Base-by-base conservation (phyloP, 2,797 vertebrate species). In the Cirrhinus mrigala region DNA sequence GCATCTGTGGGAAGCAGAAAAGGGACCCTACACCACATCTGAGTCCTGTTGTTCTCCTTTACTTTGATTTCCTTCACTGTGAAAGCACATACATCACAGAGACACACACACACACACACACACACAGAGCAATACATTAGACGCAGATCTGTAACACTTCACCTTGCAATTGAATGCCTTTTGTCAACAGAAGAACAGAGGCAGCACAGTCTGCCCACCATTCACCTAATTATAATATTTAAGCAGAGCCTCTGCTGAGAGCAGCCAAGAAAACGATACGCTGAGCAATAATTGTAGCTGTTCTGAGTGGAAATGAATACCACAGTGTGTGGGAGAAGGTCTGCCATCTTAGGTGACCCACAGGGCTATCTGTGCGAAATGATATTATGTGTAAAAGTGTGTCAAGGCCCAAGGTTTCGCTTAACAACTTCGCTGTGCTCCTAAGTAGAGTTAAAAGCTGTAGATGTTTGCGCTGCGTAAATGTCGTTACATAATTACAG, bases 41-140 rank as follows among this genome's bases (percentile, higher is more conserved):
- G 48, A n/a, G 92, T 94, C 85, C 92, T 89, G 71, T 92, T 94
- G 83, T 94, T 94, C 89, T 96, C 96, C 3, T 24, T 77, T 82
- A 94, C 94, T 46, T 87, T 81, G 56, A 95, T 81, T 71, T 96
- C 94, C 92, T 92, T 74, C 68, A 95, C 96, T 97, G 93, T 37
- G 90, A 92, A 85, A 75, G 75, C 74, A 62, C 81, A 71, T 46
- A 86, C 60, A 88, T 64, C 64, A 78, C 48, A 68, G 52, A 84
- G 46, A 82, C 46, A 82, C 62, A 87, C 75, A 79, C 66, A 68
- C 62, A 84, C 62, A 83, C 48, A 82, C 83, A 87, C 50, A 69
- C 79, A 54, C 60, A 52, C 37, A 86, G n/a, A 84, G 11, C 64
- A 58, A 79, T 37, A 85, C 46, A 71, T 12, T 27, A 79, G 66